Conservation (phyloP, 2,888 invertebrate genomes). For the Diarsia dahlii region DNA sequence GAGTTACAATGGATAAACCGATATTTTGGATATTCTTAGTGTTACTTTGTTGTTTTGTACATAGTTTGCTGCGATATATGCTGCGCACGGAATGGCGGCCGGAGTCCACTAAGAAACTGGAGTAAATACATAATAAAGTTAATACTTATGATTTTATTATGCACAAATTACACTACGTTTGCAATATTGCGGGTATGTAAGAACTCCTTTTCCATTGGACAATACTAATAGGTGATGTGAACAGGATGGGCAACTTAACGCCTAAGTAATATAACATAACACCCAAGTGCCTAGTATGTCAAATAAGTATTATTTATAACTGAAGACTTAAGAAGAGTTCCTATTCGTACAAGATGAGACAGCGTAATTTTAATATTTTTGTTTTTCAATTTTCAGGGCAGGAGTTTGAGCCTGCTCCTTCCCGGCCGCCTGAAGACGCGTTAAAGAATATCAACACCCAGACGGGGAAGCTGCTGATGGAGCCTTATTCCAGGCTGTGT, state of each 20-base stretch:
- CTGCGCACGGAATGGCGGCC: neutral
- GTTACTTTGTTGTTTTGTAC: neutral
- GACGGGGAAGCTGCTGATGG: slow-evolving; percentile 32
- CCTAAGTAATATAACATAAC: neutral
- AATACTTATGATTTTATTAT: neutral
- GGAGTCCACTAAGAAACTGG: neutral
- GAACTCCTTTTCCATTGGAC: neutral
- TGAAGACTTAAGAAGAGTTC: neutral
- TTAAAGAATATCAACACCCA: slow-evolving; percentile 38
- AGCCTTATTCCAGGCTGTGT: slow-evolving; percentile 35
- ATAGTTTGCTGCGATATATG: neutral
- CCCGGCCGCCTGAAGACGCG: slow-evolving; percentile 3
- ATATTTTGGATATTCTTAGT: neutral
- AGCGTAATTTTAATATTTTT: neutral
- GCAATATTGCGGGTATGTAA: neutral
- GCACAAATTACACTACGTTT: neutral
- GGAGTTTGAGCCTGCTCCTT: neutral
- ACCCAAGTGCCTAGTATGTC: neutral
- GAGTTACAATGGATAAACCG: neutral
- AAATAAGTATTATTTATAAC: neutral
- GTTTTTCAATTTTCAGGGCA: slow-evolving; percentile 21
- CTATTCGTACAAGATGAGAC: neutral
- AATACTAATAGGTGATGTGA: neutral
- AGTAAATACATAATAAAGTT: neutral
- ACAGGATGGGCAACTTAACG: neutral